Conservation (phyloP, 2,113 vertebrate species). For the Oncorhynchus masou region DNA sequence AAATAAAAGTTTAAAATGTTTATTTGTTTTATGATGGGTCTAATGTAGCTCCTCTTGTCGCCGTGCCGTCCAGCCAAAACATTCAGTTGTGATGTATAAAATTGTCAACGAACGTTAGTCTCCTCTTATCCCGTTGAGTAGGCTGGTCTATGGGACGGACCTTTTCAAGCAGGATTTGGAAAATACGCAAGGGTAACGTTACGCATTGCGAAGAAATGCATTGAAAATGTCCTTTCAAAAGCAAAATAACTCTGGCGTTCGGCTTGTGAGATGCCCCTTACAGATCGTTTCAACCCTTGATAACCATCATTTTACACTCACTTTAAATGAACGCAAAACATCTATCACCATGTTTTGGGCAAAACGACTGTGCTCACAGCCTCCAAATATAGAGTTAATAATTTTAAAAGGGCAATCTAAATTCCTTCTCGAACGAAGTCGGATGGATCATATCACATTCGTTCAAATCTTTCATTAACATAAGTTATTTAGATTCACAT, state of each 20-base stretch:
- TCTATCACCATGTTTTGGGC: neutral
- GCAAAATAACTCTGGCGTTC: neutral
- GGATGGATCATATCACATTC: slow-evolving; percentile 5
- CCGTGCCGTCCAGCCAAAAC: neutral
- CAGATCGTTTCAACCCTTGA: neutral
- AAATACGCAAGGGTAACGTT: slow-evolving; percentile 10
- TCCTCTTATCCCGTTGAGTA: slow-evolving; percentile 30
- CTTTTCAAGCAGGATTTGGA: slow-evolving; percentile 1
- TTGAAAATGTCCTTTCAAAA: slow-evolving; percentile 19
- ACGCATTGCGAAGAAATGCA: slow-evolving; percentile 18
- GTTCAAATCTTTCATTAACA: slow-evolving; percentile 4
- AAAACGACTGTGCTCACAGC: neutral
- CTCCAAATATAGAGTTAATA: neutral
- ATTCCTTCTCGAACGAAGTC: neutral
- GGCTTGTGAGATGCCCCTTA: slow-evolving; percentile 2
- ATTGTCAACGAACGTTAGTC: neutral
- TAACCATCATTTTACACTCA: neutral
- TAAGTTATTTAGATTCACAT: slow-evolving; percentile 9
- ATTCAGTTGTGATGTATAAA: neutral
- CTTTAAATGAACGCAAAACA: neutral
- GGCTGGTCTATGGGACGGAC: neutral
- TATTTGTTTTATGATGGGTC: neutral
- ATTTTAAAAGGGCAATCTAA: slow-evolving; percentile 5
- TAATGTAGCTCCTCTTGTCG: neutral
- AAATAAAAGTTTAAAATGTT: neutral